phyloP scores from a whole-genome alignment of 2,113 vertebrate species.

The Cephalopholis sonnerati region DNA sequence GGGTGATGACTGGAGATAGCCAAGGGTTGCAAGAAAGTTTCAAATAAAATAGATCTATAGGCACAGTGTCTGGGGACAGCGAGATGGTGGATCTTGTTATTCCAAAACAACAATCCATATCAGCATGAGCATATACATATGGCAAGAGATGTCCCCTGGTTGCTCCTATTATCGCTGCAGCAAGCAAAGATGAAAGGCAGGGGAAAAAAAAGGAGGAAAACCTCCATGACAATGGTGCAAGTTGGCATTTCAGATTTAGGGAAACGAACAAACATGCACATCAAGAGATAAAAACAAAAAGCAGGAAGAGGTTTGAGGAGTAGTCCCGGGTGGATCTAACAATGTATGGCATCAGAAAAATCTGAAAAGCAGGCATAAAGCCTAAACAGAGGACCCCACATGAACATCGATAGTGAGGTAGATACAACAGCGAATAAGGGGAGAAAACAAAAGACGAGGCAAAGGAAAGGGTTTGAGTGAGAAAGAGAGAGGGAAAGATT shows the following conservation, averaged over 20 bases:
- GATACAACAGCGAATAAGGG: not conserved
- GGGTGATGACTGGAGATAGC: not conserved
- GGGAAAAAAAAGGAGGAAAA: not conserved
- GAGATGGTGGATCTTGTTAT: constrained; percentile 6
- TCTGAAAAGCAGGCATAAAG: not conserved
- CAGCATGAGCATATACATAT: constrained; percentile 10
- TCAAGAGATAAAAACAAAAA: constrained; percentile 30
- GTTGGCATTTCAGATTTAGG: constrained; percentile 32
- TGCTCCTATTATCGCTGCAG: constrained; percentile 13
- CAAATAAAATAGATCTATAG: constrained; percentile 18
- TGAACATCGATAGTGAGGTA: not conserved
- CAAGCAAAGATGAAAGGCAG: constrained; percentile 41
- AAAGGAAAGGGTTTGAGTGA: not conserved
- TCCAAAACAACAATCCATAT: constrained; percentile 18
- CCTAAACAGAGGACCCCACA: not conserved
- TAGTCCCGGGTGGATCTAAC: constrained; percentile 39
- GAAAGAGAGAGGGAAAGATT: not conserved
- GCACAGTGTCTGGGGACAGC: not conserved
- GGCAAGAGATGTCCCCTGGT: constrained; percentile 10
- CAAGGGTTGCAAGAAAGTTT: constrained; percentile 1
- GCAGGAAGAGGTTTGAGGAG: constrained; percentile 10
- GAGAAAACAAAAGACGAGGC: not conserved
- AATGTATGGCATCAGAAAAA: constrained; percentile 15
- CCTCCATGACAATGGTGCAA: not conserved
- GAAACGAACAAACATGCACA: constrained; percentile 23